Evolutionary conservation across 1,140 invertebrate species (phyloP), one percentile per base, ranked within the genome.

Genomic region (Neotoxoptera formosana): DNA sequence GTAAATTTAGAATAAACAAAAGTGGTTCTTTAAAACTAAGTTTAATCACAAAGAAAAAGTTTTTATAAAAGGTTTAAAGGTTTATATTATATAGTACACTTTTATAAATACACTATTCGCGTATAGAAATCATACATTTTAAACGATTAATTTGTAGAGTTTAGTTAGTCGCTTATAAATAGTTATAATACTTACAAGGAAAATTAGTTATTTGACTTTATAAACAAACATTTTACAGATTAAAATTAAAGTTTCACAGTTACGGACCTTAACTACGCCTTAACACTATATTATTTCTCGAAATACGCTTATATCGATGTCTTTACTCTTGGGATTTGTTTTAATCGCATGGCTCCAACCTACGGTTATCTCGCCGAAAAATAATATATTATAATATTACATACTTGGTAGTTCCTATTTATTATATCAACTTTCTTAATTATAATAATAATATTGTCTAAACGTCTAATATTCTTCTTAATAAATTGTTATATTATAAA

Each of bases 171-270:
- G 60, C 60, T 76, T 76, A 76, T 76, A 76, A n/a, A 76, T 76
- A 76, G n/a, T n/a, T 67, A 76, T 17, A n/a, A 76, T 67, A 67
- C 14, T 17, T 76, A 76, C 4, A 76, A 76, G n/a, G n/a, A 76
- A 76, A 76, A 76, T 76, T n/a, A 76, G 60, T n/a, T 76, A 76
- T 76, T 76, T 76, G 60, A 76, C 60, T 76, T 76, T 76, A 76
- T 76, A 76, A 76, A 76, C 30, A 76, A 76, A 76, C 60, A 76
- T 76, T 76, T 76, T 76, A 76, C 60, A 76, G 60, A 76, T 83
- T 83, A 36, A 83, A 83, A 83, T 36, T 83, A 83, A 83, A 83
- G 81, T 83, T 83, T 83, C 81, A 41, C 21, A 41, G n/a, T 83
- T 83, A 83, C 21, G 81, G n/a, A 83, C 81, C 34, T 36, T 36